Evolutionary conservation across 2,888 invertebrate genomes (phyloP).

Genomic region (Sabatieria punctata): DNA sequence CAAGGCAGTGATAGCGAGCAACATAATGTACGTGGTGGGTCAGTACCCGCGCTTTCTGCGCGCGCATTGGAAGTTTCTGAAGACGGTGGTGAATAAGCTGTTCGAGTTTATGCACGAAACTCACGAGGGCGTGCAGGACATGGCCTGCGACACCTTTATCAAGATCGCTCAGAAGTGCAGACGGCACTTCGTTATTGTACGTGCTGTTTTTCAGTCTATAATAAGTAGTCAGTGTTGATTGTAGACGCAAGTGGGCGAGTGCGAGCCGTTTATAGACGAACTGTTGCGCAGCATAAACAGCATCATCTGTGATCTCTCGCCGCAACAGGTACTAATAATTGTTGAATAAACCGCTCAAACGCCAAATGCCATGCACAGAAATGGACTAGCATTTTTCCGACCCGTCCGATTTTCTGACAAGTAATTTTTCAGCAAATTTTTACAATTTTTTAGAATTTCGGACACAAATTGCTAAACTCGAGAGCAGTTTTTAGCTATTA

Average conservation of each 20-base stretch:
- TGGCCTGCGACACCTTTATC: conserved; percentile 99
- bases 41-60: conserved; percentile 94
- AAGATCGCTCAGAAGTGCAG: conserved; percentile 97
- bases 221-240: no score
- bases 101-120: conserved; percentile 99
- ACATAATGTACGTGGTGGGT: conserved; percentile 98
- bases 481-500: no score
- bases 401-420: no score
- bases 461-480: no score
- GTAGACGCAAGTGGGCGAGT: conserved; percentile 76
- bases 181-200: conserved; percentile 71
- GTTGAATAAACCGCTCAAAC: neutral
- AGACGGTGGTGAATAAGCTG: conserved; percentile 97
- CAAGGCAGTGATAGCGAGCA: conserved; percentile 97
- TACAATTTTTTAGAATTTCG: no score
- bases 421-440: no score
- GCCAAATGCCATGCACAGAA: no score
- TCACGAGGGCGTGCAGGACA: conserved; percentile 98
- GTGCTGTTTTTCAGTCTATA: no score
- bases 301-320: conserved; percentile 95
- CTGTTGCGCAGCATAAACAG: conserved; percentile 84
- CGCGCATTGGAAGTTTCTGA: conserved; percentile 99
- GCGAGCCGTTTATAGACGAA: conserved; percentile 94
- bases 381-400: no score
- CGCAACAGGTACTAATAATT: conserved; percentile 61